A percentile compares a stretch with the other conserved stretches of the same genome.
Evolutionary conservation across 2,113 vertebrate species (phyloP).

Genomic region (Psammodynastes pulverulentus): DNA sequence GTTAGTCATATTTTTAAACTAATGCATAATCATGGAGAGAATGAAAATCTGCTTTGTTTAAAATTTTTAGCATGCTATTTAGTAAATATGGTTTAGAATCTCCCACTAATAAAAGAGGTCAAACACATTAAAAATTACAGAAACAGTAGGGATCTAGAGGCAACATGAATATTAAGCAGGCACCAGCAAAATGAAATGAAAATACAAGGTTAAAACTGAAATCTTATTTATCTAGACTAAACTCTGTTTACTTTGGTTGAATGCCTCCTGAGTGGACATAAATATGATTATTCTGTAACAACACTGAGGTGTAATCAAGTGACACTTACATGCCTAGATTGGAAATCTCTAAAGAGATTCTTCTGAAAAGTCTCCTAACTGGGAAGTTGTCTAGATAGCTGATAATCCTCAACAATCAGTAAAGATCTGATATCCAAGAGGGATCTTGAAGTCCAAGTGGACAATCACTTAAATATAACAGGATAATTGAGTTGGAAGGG

Average conservation of each 20-base stretch:
- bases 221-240: neutral
- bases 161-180: neutral
- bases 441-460: neutral
- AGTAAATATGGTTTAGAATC: conserved; percentile 19
- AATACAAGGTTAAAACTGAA: neutral
- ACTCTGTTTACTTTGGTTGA: neutral
- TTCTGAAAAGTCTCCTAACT: neutral
- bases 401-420: neutral
- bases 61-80: conserved; percentile 10
- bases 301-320: neutral
- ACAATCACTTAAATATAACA: neutral
- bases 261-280: neutral
- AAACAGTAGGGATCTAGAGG: neutral
- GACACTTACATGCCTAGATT: neutral
- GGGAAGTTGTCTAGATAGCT: neutral
- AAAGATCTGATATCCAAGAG: neutral
- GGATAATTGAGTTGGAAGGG: neutral
- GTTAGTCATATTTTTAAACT: conserved; percentile 46
- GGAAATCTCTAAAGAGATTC: neutral
- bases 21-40: conserved; percentile 40
- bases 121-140: neutral
- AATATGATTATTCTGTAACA: neutral
- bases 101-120: conserved; percentile 25
- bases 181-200: neutral
- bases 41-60: conserved; percentile 25